Evolutionary conservation across 1,140 invertebrate species (phyloP).

Genomic region (Asobara japonica): DNA sequence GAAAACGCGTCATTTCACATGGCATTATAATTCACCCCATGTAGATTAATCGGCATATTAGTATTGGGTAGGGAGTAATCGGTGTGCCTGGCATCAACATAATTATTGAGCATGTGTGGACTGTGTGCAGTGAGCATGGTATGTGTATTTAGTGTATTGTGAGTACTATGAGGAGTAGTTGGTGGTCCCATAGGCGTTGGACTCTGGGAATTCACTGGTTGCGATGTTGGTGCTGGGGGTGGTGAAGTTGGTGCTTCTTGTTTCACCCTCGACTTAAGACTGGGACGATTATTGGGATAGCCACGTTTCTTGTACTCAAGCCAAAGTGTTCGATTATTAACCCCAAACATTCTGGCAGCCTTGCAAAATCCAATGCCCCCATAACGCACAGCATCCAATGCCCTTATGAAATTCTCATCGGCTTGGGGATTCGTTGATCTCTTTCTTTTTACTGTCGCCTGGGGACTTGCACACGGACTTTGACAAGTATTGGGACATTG

Average conservation of each 20-base stretch:
- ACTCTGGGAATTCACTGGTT: constrained; percentile 62
- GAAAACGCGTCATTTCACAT: constrained; percentile 67
- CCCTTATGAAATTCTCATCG: constrained; percentile 81
- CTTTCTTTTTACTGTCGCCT: constrained; percentile 67
- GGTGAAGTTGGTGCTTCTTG: constrained; percentile 68
- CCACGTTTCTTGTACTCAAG: constrained; percentile 84
- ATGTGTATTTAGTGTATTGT: constrained; percentile 61
- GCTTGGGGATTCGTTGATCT: constrained; percentile 77
- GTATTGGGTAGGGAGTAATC: constrained; percentile 62
- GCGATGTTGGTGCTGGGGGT: constrained; percentile 45
- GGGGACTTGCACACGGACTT: constrained; percentile 61
- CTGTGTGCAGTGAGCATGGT: constrained; percentile 60
- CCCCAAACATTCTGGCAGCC: constrained; percentile 81
- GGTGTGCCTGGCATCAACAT: constrained; percentile 56
- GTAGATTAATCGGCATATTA: constrained; percentile 73
- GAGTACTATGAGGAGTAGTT: constrained; percentile 61
- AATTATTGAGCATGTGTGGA: constrained; percentile 58
- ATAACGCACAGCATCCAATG: constrained; percentile 80
- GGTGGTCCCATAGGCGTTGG: constrained; percentile 69
- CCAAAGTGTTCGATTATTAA: constrained; percentile 86
- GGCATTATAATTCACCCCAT: constrained; percentile 78
- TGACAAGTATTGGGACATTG: constrained; percentile 59
- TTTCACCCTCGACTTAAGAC: constrained; percentile 75
- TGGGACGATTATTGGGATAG: constrained; percentile 79
- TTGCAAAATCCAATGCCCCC: constrained; percentile 88